Conservation (phyloP, 2,888 invertebrate species). For the Allolobophora icterica region DNA sequence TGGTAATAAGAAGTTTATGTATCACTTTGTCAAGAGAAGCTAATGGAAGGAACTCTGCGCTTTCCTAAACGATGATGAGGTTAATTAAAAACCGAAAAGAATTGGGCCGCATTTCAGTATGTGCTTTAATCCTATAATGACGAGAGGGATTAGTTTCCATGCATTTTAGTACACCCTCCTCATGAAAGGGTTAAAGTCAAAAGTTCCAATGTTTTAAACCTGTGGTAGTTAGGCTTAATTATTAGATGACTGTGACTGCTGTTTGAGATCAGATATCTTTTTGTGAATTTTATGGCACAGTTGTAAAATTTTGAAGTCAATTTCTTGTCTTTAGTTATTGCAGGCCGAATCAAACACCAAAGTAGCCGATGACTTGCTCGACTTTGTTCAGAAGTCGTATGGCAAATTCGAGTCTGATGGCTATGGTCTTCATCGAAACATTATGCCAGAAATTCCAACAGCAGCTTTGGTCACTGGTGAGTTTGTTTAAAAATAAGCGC, state of each 20-base stretch:
- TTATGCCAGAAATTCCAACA: conserved; percentile 56
- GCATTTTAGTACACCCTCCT: no score
- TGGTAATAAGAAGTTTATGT: neutral
- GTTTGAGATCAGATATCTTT: neutral
- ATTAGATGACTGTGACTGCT: no score
- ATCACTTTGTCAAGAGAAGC: neutral
- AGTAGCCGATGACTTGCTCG: conserved; percentile 59
- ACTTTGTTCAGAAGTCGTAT: conserved; percentile 52
- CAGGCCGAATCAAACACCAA: conserved; percentile 57
- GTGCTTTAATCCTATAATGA: no score
- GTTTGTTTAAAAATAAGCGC: neutral
- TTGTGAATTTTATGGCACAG: neutral
- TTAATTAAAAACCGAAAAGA: no score
- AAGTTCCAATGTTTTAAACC: no score
- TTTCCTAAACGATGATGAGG: neutral
- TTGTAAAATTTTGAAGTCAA: neutral
- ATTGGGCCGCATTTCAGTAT: no score
- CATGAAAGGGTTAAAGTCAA: no score
- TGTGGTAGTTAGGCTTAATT: no score
- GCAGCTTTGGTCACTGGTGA: conserved; percentile 59
- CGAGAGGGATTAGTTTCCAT: no score
- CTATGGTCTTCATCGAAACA: conserved; percentile 26
- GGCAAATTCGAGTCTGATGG: conserved; percentile 40
- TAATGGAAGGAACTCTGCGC: neutral
- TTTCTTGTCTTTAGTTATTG: conserved; percentile 50